Evolutionary conservation across 2,888 invertebrate genomes (phyloP), one percentile per base, ranked within the genome.

Genomic region (Horisme vitalbata): DNA sequence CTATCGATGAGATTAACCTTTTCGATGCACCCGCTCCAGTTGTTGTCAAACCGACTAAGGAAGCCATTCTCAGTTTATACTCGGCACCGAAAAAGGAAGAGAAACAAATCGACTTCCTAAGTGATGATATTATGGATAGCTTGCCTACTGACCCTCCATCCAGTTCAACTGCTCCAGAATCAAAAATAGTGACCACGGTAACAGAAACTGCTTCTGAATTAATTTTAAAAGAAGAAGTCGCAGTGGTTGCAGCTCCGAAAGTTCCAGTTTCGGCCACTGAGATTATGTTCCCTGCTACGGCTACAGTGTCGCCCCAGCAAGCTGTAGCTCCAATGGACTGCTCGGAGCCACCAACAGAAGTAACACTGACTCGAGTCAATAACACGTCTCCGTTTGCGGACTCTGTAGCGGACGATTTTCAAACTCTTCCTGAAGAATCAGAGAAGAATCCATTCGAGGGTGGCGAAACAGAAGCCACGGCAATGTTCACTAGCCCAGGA

Each of bases 51-150:
- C 92, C 92, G 26, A 88, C 91, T 4, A 93, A 91, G 50, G 91
- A 92, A 68, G 92, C 88, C 32, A 93, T 93, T 38, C 65, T 93
- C 23, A 93, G 92, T 66, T 72, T 93, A 30, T 93, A 92, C 55
- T 79, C 90, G 0, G 76, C 78, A 2, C 89, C 90, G 1, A 83
- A 79, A 57, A 75, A 78, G 55, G 83, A 83, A 45, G 74, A 76
- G 49, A 84, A 75, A 45, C 91, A 90, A 55, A 83, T 88, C 3
- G 93, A 93, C 69, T 88, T 93, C 49, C 71, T 93, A 20, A 91
- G 91, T 49, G 92, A 92, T 50, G 92, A 93, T 56, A 79, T 92
- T 49, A 52, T 74, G 21, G 90, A 91, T 32, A 71, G 76, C 24
- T 64, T 79, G 38, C 48, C 78, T 3, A 50, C 59, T 2, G 68